These are phyloP conservation scores for Anguilla pacifica DNA, from an alignment of 2,797 vertebrate genomes.

Conservation along the genomic window DNA sequence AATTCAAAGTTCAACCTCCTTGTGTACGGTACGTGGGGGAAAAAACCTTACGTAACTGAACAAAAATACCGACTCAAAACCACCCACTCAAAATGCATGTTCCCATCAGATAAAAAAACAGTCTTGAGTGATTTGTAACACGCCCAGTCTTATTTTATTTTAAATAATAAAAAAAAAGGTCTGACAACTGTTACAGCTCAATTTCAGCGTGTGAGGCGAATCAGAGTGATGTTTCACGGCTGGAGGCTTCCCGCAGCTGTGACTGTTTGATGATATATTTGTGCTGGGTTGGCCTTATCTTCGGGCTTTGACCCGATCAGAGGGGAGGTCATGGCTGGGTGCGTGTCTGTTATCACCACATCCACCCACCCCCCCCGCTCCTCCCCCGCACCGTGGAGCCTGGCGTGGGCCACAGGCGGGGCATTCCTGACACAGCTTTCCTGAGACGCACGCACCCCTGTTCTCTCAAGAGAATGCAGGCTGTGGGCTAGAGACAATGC, in stretches of 20 bases:
- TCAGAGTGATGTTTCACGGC: slow-evolving; percentile 45
- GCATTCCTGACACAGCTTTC: slow-evolving; percentile 49
- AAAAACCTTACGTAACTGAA: slow-evolving; percentile 22
- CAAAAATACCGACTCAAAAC: slow-evolving; percentile 19
- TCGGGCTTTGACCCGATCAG: slow-evolving; percentile 63
- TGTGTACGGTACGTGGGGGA: slow-evolving; percentile 22
- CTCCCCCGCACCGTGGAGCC: slow-evolving; percentile 42
- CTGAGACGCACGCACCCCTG: slow-evolving; percentile 63
- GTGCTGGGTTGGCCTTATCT: slow-evolving; percentile 66
- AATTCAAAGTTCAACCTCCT: not conserved
- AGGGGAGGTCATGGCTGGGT: slow-evolving; percentile 65
- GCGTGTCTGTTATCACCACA: slow-evolving; percentile 63
- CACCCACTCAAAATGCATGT: slow-evolving; percentile 50
- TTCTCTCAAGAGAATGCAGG: slow-evolving; percentile 67
- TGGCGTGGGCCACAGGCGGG: slow-evolving; percentile 42
- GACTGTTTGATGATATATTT: slow-evolving; percentile 52
- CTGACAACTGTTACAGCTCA: slow-evolving; percentile 53
- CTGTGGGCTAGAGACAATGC: slow-evolving; percentile 72
- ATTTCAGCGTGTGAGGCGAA: slow-evolving; percentile 55
- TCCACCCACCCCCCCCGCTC: slow-evolving; percentile 49
- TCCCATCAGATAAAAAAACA: slow-evolving; percentile 52
- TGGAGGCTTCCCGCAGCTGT: slow-evolving; percentile 51
- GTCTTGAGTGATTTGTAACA: slow-evolving; percentile 56
- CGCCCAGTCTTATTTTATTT: slow-evolving; percentile 28
- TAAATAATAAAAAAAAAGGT: slow-evolving; percentile 28